phyloP scores from a whole-genome alignment of 2,113 vertebrate species.

The Sphaerodactylus townsendi region DNA sequence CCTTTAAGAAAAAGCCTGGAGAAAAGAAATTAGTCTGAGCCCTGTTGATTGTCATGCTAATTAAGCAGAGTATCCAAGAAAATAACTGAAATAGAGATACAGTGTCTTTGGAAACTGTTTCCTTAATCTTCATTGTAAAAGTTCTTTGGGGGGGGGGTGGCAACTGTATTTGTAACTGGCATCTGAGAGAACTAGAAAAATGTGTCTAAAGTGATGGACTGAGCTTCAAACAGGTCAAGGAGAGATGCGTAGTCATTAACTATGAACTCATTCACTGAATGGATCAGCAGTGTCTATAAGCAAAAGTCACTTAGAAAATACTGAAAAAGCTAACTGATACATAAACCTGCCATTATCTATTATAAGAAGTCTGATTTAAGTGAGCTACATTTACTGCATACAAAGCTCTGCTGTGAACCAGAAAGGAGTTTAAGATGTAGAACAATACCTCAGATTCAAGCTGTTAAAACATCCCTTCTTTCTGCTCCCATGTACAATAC shows the following conservation, averaged over 20 bases:
- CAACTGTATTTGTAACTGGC: not conserved
- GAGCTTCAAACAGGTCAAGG: no score
- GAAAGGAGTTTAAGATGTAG: no score
- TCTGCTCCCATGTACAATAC: conserved; percentile 7
- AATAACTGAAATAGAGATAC: not conserved
- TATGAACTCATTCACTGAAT: not conserved
- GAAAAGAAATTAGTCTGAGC: conserved; percentile 8
- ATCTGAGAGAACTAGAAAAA: not conserved
- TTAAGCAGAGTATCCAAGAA: conserved; percentile 51
- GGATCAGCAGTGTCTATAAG: conserved; percentile 26
- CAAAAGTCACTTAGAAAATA: conserved; percentile 41
- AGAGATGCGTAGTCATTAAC: not conserved
- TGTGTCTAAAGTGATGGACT: not conserved
- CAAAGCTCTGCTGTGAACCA: conserved; percentile 67
- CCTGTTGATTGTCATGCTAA: conserved; percentile 34
- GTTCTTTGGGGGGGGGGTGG: not conserved
- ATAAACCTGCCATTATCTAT: conserved; percentile 27
- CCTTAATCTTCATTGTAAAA: not conserved
- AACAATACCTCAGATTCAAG: conserved; percentile 37
- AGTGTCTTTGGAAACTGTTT: not conserved
- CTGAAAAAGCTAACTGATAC: conserved; percentile 17
- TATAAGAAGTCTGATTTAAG: not conserved
- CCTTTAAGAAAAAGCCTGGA: not conserved
- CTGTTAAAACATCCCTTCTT: conserved; percentile 3
- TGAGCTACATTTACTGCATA: conserved; percentile 61